Conservation (phyloP, 2,888 invertebrate species). For the Diadegma fenestrale region DNA sequence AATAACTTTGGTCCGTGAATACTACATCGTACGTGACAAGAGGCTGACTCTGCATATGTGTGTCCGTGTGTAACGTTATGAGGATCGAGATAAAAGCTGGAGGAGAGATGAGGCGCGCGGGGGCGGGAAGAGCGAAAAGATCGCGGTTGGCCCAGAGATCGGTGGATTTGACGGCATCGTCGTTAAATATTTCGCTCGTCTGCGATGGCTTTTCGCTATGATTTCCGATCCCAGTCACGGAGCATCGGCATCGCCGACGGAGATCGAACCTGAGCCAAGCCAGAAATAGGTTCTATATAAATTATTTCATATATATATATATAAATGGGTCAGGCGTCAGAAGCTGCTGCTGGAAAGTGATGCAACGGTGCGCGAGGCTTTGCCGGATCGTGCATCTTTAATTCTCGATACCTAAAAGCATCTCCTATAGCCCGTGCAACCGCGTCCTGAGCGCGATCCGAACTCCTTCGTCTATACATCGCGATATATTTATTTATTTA, state of each 20-base stretch:
- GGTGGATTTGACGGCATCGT: constrained; percentile 62
- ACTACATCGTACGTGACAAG: background rate
- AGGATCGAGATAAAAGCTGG: background rate
- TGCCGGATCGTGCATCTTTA: constrained; percentile 65
- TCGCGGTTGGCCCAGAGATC: constrained; percentile 55
- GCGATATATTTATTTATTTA: constrained; percentile 9
- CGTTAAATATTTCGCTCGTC: constrained; percentile 67
- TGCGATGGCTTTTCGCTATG: constrained; percentile 60
- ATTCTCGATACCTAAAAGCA: constrained; percentile 63
- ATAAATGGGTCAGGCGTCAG: constrained; percentile 15
- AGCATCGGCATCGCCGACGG: constrained; percentile 55
- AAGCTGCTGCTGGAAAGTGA: constrained; percentile 35
- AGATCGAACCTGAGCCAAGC: constrained; percentile 53
- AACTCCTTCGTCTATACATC: constrained; percentile 40
- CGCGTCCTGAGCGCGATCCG: constrained; percentile 63
- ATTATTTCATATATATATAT: constrained; percentile 19
- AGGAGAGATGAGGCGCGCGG: too few relatives aligned
- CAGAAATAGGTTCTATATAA: constrained; percentile 24
- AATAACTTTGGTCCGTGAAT: constrained; percentile 33
- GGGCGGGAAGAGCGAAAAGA: constrained; percentile 44
- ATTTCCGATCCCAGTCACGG: constrained; percentile 67
- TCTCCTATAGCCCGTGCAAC: constrained; percentile 61
- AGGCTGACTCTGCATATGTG: background rate
- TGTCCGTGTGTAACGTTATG: background rate
- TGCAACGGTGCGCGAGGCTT: constrained; percentile 35